Percentiles rank a stretch among this genome's conserved stretches.
Evolutionary conservation across 37 sponge, comb jelly and placozoan species (phyloP).

Genomic region (Halisarca cf. caerulea): DNA sequence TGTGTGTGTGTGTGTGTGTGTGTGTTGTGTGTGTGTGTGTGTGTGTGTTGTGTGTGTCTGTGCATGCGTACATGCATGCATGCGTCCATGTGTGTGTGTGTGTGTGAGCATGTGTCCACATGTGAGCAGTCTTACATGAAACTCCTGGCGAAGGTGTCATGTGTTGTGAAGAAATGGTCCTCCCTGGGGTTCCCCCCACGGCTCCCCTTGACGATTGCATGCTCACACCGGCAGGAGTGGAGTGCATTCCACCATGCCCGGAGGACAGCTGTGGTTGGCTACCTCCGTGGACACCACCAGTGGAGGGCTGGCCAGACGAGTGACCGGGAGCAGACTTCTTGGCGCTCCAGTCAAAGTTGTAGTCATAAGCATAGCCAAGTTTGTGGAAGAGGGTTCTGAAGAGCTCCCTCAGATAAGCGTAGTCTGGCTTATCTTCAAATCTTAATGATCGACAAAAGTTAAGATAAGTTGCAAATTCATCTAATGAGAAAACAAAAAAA

Average conservation of each 20-base stretch:
- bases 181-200: neutral
- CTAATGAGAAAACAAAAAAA: conserved; percentile 37
- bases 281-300: neutral
- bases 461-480: conserved; percentile 96
- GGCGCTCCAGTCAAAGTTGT: conserved; percentile 98
- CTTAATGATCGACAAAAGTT: conserved; percentile 94
- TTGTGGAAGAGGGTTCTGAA: conserved; percentile 93
- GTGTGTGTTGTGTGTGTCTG: neutral
- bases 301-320: conserved; percentile 11
- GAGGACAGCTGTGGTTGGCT: neutral
- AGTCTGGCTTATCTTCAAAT: conserved; percentile 98
- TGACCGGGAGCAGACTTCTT: conserved; percentile 16
- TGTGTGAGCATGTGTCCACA: neutral
- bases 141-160: neutral
- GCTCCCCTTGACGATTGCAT: neutral
- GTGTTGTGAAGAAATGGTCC: conserved; percentile 6
- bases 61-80: too few species aligned
- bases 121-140: neutral
- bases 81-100: too few species aligned
- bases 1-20: too few species aligned
- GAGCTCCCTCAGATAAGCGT: conserved; percentile 92
- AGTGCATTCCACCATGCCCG: neutral
- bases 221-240: neutral
- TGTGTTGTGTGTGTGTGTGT: neutral
- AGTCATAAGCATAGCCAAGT: conserved; percentile 96